Conservation (phyloP, 2,797 vertebrate genomes). For the Darevskia mixta region DNA sequence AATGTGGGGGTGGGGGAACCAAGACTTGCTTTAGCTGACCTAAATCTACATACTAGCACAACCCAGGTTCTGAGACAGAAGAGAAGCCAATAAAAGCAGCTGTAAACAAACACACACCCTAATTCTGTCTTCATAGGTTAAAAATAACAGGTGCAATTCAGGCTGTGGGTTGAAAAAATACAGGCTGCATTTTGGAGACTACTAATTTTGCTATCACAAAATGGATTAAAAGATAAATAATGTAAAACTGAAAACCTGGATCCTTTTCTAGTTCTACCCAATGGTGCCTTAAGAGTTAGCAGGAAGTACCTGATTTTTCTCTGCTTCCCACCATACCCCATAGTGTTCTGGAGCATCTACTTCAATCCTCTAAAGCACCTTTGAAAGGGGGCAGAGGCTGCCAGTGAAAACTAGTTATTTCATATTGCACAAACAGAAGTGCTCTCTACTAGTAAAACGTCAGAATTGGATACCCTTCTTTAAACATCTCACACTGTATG, state of each 20-base stretch:
- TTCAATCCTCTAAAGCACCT: background rate
- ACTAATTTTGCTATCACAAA: background rate
- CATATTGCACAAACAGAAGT: background rate
- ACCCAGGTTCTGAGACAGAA: constrained; percentile 30
- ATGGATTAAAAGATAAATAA: background rate
- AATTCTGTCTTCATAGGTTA: background rate
- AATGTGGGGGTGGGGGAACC: no score
- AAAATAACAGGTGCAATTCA: background rate
- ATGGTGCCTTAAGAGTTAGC: background rate
- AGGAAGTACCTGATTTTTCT: background rate
- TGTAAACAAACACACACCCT: background rate
- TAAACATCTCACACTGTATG: background rate
- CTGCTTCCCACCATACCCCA: background rate
- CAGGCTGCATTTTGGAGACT: no score
- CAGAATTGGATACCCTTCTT: background rate
- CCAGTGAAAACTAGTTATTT: background rate
- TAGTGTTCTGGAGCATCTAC: background rate
- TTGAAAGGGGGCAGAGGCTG: background rate
- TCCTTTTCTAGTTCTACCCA: background rate
- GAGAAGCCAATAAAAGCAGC: background rate
- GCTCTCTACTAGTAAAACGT: background rate
- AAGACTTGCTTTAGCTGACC: constrained; percentile 58
- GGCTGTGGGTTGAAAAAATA: background rate
- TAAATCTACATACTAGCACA: constrained; percentile 55
- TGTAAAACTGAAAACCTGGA: background rate